A percentile compares a stretch with the other conserved stretches of the same genome.
phyloP scores from a whole-genome alignment of 1,140 invertebrate genomes.

The Megathymus violae region DNA sequence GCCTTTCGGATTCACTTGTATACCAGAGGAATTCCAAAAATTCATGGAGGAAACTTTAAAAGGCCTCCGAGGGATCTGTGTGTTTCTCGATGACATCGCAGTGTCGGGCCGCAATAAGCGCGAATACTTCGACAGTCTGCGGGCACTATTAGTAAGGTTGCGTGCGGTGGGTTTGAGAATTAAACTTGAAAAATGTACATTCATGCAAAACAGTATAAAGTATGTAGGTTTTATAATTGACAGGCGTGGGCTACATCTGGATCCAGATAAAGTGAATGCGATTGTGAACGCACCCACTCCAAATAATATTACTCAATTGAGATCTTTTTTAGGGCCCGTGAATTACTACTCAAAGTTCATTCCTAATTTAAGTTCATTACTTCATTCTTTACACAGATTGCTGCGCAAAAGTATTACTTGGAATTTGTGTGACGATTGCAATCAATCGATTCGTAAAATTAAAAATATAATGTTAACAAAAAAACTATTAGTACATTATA shows the following conservation, averaged over 20 bases:
- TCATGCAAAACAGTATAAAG: slow-evolving; percentile 37
- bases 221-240: slow-evolving; percentile 67
- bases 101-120: slow-evolving; percentile 30
- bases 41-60: slow-evolving; percentile 32
- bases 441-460: slow-evolving; percentile 37
- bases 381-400: slow-evolving; percentile 42
- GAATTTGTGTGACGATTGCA: slow-evolving; percentile 35
- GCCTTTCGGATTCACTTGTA: slow-evolving; percentile 35
- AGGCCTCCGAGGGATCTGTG: slow-evolving; percentile 31
- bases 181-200: slow-evolving; percentile 45
- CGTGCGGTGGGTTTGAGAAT: slow-evolving; percentile 41
- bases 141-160: slow-evolving; percentile 15
- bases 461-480: slow-evolving; percentile 32
- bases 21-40: slow-evolving; percentile 44
- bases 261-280: slow-evolving; percentile 57
- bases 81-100: slow-evolving; percentile 51
- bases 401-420: slow-evolving; percentile 41
- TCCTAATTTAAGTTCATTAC: slow-evolving; percentile 37
- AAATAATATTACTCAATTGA: slow-evolving; percentile 51
- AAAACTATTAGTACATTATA: too few species aligned
- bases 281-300: slow-evolving; percentile 61
- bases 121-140: slow-evolving; percentile 26
- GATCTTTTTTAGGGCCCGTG: slow-evolving; percentile 42
- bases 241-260: slow-evolving; percentile 52
- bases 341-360: slow-evolving; percentile 50